phyloP scores from a whole-genome alignment of 2,888 invertebrate genomes.

The Therioaphis trifolii region DNA sequence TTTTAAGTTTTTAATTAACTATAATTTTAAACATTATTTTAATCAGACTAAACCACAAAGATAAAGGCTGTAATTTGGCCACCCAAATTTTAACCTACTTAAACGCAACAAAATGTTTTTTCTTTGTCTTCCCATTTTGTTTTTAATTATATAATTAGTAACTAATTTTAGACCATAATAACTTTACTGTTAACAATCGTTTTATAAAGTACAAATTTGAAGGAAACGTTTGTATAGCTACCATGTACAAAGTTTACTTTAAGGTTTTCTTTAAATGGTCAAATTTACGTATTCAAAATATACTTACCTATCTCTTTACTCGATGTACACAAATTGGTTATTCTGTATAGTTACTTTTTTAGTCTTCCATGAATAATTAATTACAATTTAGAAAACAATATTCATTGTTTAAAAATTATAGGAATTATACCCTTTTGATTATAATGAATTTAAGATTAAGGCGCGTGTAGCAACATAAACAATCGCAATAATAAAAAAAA shows the following conservation, averaged over 20 bases:
- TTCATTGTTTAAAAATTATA: conserved; percentile 23
- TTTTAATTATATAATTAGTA: conserved; percentile 28
- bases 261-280: conserved; percentile 27
- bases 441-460: conserved; percentile 25
- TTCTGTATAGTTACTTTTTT: conserved; percentile 53
- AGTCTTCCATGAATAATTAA: conserved; percentile 57
- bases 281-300: conserved; percentile 23
- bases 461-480: conserved; percentile 7
- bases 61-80: conserved; percentile 15
- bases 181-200: conserved; percentile 48
- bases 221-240: conserved; percentile 36
- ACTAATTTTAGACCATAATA: conserved; percentile 34
- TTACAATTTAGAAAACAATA: conserved; percentile 7
- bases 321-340: conserved; percentile 31
- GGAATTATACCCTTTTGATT: conserved; percentile 15
- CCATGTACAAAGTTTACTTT: conserved; percentile 30
- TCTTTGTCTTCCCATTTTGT: conserved; percentile 51
- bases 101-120: conserved; percentile 54
- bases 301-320: neutral
- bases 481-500: conserved; percentile 29
- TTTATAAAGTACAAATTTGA: conserved; percentile 53
- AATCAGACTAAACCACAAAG: conserved; percentile 32
- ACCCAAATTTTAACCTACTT: conserved; percentile 45
- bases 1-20: conserved; percentile 47
- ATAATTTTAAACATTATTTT: conserved; percentile 50